Evolutionary conservation across 1,140 invertebrate species (phyloP), one percentile per base, ranked within the genome.

Genomic region (Drosophila sp.): DNA sequence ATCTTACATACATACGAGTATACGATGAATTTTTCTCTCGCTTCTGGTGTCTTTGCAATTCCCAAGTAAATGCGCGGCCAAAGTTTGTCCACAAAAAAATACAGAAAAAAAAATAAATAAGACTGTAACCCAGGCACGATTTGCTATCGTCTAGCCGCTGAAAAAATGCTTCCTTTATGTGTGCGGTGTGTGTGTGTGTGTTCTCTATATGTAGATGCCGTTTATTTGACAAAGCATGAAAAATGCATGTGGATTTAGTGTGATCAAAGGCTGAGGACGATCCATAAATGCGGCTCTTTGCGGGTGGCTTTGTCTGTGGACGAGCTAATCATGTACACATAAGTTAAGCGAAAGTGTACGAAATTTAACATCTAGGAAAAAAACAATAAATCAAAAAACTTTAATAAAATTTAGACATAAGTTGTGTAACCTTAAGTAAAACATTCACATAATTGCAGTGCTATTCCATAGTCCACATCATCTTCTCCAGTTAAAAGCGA

Each of bases 211-310:
- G 80, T 76, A 69, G 72, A 83, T 83, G 76, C 80, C 84, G 80
- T 86, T 81, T 84, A 89, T 89, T 89, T 84, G 84, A 84, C 84
- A 81, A 81, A 84, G 74, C 84, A 89, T 89, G 84, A 89, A 89
- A 89, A 89, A 89, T 89, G 80, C 77, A 89, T 89, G 80, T 66
- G 80, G 74, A 81, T 87, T 86, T 81, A 80, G 78, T 86, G 81
- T 80, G 81, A 84, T 84, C 80, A 80, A 69, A 59, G 77, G 76
- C 71, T 82, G 80, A 34, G 72, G 25, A 51, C 45, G 18, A 29
- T 25, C 36, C 63, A 25, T 54, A 56, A 65, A 21, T 54, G 40
- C 18, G 61, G 36, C 14, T 43, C 14, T 43, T 41, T 21, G 21
- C 21, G 21, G 21, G 21, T 21, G 21, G 21, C 14, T 13, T 14